These are phyloP conservation scores for Drosophila lutescens DNA, from an alignment of 2,888 invertebrate genomes.

Conservation along the genomic window DNA sequence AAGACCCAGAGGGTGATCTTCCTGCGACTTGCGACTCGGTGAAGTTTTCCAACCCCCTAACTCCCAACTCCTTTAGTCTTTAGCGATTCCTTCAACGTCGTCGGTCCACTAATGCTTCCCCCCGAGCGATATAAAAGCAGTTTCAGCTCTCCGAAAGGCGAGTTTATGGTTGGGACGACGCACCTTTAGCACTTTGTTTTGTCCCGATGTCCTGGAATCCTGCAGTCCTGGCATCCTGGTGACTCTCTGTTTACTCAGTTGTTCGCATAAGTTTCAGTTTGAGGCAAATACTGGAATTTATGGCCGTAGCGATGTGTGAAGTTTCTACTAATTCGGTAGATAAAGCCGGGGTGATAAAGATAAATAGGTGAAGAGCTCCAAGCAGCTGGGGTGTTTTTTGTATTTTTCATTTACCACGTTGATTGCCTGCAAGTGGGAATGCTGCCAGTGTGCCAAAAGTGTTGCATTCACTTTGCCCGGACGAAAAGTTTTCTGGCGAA, in stretches of 20 bases:
- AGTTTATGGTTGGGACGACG: conserved; percentile 18
- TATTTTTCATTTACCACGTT: conserved; percentile 10
- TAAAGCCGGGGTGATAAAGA: conserved; percentile 36
- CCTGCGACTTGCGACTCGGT: neutral
- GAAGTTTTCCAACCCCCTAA: conserved; percentile 5
- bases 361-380: conserved; percentile 23
- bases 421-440: conserved; percentile 47
- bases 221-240: conserved; percentile 21
- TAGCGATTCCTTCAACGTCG: conserved; percentile 29
- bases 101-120: conserved; percentile 36
- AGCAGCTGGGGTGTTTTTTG: neutral
- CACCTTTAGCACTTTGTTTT: conserved; percentile 47
- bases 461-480: conserved; percentile 6
- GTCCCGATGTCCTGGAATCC: conserved; percentile 19
- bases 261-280: conserved; percentile 53
- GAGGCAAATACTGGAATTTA: conserved; percentile 58
- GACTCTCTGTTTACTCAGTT: conserved; percentile 51
- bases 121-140: conserved; percentile 24
- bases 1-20: neutral
- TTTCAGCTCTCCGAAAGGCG: conserved; percentile 19
- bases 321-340: conserved; percentile 37
- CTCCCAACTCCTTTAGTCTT: conserved; percentile 9
- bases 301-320: conserved; percentile 15
- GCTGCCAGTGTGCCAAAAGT: conserved; percentile 4
- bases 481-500: conserved; percentile 50